These are phyloP conservation scores for Lucinisca nassula DNA, from an alignment of 2,888 invertebrate species.

Conservation along the genomic window DNA sequence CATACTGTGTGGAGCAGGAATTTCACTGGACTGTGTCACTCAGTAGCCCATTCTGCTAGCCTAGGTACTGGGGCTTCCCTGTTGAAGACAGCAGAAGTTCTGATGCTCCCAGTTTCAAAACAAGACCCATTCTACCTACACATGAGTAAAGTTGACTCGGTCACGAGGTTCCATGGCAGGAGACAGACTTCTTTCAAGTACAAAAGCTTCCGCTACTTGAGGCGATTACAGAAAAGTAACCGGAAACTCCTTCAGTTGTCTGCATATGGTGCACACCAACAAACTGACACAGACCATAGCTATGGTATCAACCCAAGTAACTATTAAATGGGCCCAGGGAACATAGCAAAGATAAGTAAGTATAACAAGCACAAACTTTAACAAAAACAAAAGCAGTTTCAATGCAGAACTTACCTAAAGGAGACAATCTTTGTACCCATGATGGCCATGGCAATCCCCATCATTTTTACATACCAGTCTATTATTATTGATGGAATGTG, in stretches of 20 bases:
- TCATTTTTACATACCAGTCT: background rate
- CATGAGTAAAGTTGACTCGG: background rate
- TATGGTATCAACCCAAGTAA: background rate
- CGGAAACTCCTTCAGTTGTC: background rate
- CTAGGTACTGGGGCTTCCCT: too few relatives aligned
- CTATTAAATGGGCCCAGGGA: background rate
- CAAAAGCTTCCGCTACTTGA: background rate
- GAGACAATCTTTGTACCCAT: background rate
- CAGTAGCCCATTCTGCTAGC: background rate
- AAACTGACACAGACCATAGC: background rate
- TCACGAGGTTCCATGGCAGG: background rate
- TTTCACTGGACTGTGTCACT: slow-evolving; percentile 18
- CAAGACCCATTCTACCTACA: slow-evolving; percentile 1
- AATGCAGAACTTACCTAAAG: background rate
- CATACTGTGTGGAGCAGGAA: slow-evolving; percentile 35
- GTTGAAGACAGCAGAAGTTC: too few relatives aligned
- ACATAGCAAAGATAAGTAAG: too few relatives aligned
- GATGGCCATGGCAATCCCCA: background rate
- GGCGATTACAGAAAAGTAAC: background rate
- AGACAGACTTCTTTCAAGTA: background rate
- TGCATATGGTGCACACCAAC: background rate
- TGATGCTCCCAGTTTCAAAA: background rate
- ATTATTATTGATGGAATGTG: background rate
- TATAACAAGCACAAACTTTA: too few relatives aligned
- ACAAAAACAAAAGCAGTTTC: too few relatives aligned